Evolutionary conservation across 2,113 vertebrate species (phyloP).

Genomic region (Phalacrocorax carbo): DNA sequence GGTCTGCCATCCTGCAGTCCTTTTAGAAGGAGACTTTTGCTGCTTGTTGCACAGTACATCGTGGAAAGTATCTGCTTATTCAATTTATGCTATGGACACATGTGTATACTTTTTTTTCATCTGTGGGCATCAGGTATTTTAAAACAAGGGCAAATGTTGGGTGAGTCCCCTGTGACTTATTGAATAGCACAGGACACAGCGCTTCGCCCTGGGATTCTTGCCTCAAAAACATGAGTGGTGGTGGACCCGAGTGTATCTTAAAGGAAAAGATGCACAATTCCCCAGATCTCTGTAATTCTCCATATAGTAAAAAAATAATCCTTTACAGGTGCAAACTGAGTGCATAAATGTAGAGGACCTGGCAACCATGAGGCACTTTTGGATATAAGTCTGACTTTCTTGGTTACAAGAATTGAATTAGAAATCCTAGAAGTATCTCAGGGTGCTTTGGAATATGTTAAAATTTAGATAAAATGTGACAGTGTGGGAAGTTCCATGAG

Average conservation of each 20-base stretch:
- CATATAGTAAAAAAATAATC: background rate
- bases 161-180: background rate
- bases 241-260: background rate
- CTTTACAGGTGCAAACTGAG: background rate
- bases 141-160: rapidly evolving
- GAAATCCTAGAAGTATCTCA: background rate
- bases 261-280: background rate
- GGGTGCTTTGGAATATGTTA: background rate
- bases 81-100: background rate
- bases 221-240: background rate
- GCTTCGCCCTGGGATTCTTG: background rate
- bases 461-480: background rate
- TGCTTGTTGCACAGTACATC: background rate
- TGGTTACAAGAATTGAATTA: background rate
- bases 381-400: background rate
- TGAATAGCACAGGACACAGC: background rate
- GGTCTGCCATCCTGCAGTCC: background rate
- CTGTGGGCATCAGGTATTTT: background rate
- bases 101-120: background rate
- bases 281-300: background rate
- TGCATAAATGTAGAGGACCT: background rate
- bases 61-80: background rate
- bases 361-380: background rate
- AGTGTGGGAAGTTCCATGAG: background rate
- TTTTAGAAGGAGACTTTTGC: background rate